Evolutionary conservation across 2,888 invertebrate species (phyloP), one percentile per base, ranked within the genome.

Genomic region (Ligdia adustata): DNA sequence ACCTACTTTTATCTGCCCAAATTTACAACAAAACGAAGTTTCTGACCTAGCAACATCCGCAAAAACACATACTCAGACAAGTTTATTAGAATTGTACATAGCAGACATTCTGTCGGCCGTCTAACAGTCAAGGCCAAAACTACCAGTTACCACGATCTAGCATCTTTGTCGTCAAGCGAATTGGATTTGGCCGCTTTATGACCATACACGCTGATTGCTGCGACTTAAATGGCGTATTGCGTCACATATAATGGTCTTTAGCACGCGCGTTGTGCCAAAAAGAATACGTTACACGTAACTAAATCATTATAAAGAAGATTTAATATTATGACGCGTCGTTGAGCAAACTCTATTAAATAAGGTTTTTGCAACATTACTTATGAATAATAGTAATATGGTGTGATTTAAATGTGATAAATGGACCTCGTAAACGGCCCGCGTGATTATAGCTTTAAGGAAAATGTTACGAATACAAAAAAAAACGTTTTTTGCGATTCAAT

Each of bases 381-480:
- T 37, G 31, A 37, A 31, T 18, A 41, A 32, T 33, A 34, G 47
- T 41, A 14, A 41, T 39, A 34, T 29, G 24, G 9, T 28, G 47
- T 41, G 6, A 41, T 41, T 41, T 47, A 31, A 37, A 31, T 32
- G 31, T 41, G 47, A 47, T 41, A 47, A 47, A 44, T 44, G 44
- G 37, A 12, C 15, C 38, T 27, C 9, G 11, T 38, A 43, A 44
- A 46, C 16, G 22, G 39, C 28, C 4, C 22, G 9, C 32, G 37
- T 47, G 20, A 47, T 47, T 37, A 34, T 27, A 37, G 31, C 35
- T 31, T 27, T 11, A 11, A 47, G 41, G 31, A 14, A 41, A 41
- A 28, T 15, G 29, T 9, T 37, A 37, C 11, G 5, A 2, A 15
- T 29, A 31, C 35, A 40, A 46, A 34, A 38, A 9, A 20, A 2